These are phyloP conservation scores for Eumeta japonica DNA, from an alignment of 1,140 invertebrate species.

Conservation along the genomic window DNA sequence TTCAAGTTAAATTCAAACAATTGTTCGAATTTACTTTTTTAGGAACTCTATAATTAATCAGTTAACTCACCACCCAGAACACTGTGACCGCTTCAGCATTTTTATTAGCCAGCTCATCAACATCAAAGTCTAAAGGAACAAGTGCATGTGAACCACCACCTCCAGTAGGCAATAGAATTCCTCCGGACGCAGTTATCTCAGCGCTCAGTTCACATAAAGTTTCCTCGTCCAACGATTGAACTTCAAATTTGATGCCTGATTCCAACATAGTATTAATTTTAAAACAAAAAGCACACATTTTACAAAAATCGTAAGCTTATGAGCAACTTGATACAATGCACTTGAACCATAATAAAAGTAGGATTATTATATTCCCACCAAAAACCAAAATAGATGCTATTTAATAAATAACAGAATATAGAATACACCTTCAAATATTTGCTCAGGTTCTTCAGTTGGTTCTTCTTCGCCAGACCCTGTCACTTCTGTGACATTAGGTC, in stretches of 20 bases:
- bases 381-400: too few relatives aligned
- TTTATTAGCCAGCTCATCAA: constrained; percentile 14
- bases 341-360: too few relatives aligned
- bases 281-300: too few relatives aligned
- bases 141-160: constrained; percentile 26
- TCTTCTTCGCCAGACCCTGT: constrained; percentile 30
- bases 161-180: constrained; percentile 21
- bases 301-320: too few relatives aligned
- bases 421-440: constrained; percentile 41
- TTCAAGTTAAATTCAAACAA: too few relatives aligned
- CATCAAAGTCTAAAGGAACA: constrained; percentile 43
- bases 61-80: constrained; percentile 51
- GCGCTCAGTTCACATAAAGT: constrained; percentile 28
- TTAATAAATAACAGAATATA: too few relatives aligned
- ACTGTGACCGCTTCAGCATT: constrained; percentile 35
- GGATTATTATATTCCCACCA: too few relatives aligned
- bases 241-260: constrained; percentile 37
- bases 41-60: too few relatives aligned
- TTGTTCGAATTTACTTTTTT: too few relatives aligned
- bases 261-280: too few relatives aligned
- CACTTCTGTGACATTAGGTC: constrained; percentile 18
- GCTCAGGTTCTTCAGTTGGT: constrained; percentile 41
- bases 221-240: constrained; percentile 39
- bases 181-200: constrained; percentile 34
- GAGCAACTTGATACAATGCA: too few relatives aligned